These are phyloP conservation scores for Eidolon dupreanum DNA, from an alignment of 2,797 vertebrate genomes.

Conservation along the genomic window DNA sequence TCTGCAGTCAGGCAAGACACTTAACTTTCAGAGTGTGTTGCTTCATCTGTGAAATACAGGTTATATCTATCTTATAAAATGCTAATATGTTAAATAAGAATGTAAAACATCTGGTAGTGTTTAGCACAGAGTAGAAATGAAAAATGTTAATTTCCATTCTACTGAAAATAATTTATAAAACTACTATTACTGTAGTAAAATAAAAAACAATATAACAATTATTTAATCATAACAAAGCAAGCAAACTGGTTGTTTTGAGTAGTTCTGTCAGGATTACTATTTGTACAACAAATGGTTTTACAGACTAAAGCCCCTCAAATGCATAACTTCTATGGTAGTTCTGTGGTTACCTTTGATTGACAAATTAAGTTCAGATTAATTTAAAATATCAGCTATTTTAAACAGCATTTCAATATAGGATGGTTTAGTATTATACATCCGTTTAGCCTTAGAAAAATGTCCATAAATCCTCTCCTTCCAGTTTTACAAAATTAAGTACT, in stretches of 20 bases:
- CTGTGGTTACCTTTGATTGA: not conserved
- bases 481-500: not conserved
- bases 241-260: not conserved
- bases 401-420: not conserved
- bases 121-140: not conserved
- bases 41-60: not conserved
- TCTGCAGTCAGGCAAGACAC: not conserved
- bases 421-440: not conserved
- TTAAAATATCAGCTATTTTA: constrained; percentile 24
- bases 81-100: not conserved
- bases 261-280: not conserved
- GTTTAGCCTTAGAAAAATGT: not conserved
- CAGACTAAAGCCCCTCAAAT: not conserved
- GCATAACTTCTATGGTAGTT: not conserved
- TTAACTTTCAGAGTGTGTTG: not conserved
- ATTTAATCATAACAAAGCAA: constrained; percentile 14
- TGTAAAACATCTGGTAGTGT: not conserved
- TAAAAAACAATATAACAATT: not conserved
- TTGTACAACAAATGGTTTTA: constrained; percentile 1
- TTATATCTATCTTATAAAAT: not conserved
- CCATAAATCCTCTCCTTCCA: not conserved
- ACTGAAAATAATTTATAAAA: constrained; percentile 31
- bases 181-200: constrained; percentile 15
- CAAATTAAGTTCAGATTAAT: not conserved
- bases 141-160: not conserved